Evolutionary conservation across 2,888 invertebrate species (phyloP).

Genomic region (Nephrocerus scutellatus): DNA sequence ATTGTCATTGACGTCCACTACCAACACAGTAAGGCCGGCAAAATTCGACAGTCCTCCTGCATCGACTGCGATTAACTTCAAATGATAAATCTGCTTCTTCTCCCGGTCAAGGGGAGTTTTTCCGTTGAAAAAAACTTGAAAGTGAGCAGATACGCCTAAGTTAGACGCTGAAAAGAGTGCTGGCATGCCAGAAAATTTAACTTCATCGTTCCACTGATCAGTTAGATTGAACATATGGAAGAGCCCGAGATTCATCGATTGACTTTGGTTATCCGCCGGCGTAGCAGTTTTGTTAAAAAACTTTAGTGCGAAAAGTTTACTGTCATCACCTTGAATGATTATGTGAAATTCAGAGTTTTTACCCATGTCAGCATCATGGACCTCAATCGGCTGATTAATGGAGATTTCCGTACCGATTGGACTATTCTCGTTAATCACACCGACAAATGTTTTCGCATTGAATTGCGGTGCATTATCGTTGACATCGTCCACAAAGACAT

Average conservation of each 20-base stretch:
- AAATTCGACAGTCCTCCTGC: constrained; percentile 68
- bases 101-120: constrained; percentile 63
- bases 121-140: constrained; percentile 39
- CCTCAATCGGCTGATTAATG: constrained; percentile 61
- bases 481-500: constrained; percentile 73
- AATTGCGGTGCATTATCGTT: constrained; percentile 84
- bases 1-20: constrained; percentile 80
- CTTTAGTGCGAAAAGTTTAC: constrained; percentile 57
- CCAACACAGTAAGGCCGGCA: constrained; percentile 61
- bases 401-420: constrained; percentile 61
- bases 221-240: constrained; percentile 44
- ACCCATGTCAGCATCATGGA: constrained; percentile 65
- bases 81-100: constrained; percentile 58
- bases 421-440: constrained; percentile 72
- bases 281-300: constrained; percentile 55
- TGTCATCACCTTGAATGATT: constrained; percentile 66
- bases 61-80: constrained; percentile 69
- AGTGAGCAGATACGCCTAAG: constrained; percentile 37
- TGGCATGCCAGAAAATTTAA: constrained; percentile 43
- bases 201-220: constrained; percentile 45
- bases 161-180: constrained; percentile 39
- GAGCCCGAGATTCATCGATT: constrained; percentile 27
- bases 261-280: constrained; percentile 23
- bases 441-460: constrained; percentile 63
- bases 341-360: constrained; percentile 63